Evolutionary conservation across 2,888 invertebrate species (phyloP).

Genomic region (Lasioglossum vierecki): DNA sequence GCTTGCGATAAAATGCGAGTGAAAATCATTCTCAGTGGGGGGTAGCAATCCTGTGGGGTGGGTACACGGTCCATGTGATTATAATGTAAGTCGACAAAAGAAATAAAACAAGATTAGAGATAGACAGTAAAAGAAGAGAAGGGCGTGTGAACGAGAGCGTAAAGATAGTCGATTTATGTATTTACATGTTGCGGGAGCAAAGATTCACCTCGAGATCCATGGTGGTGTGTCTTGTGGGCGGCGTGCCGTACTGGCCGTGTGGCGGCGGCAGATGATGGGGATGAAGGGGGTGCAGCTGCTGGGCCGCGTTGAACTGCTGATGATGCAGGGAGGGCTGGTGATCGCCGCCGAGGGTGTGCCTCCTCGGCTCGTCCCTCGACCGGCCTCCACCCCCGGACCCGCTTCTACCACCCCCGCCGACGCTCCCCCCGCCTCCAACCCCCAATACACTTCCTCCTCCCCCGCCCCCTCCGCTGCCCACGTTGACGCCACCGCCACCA

Average conservation of each 20-base stretch:
- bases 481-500: conserved; percentile 71
- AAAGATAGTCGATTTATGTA: conserved; percentile 46
- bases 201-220: conserved; percentile 91
- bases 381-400: conserved; percentile 76
- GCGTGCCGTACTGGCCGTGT: conserved; percentile 85
- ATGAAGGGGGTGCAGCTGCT: conserved; percentile 83
- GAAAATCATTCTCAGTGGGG: not conserved
- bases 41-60: not conserved
- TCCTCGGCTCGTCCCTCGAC: conserved; percentile 90
- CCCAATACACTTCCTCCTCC: conserved; percentile 74
- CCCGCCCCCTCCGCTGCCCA: conserved; percentile 69
- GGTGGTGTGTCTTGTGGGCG: conserved; percentile 84
- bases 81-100: not conserved
- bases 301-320: conserved; percentile 83
- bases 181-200: conserved; percentile 70
- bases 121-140: not conserved
- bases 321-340: conserved; percentile 89
- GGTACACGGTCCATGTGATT: not conserved
- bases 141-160: not conserved
- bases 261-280: conserved; percentile 85
- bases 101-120: not conserved
- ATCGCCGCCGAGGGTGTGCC: conserved; percentile 91
- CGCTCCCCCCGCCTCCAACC: conserved; percentile 73
- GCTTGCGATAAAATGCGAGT: not conserved
- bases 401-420: conserved; percentile 72